Evolutionary conservation across 1,140 invertebrate species (phyloP).

Genomic region (Apis mellifera): DNA sequence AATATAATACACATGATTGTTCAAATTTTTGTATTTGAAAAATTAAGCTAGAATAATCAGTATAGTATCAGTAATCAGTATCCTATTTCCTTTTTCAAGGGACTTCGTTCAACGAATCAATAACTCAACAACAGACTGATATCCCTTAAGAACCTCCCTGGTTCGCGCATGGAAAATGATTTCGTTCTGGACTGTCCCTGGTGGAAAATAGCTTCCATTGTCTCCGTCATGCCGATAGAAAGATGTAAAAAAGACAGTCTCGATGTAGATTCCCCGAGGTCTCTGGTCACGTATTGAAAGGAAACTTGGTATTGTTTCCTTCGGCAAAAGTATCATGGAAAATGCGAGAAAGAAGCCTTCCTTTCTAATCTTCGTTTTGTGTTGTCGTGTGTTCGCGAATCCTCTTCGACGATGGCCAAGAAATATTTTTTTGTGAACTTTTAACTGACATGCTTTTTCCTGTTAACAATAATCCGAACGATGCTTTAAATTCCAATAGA

Average conservation of each 20-base stretch:
- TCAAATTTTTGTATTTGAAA: no score
- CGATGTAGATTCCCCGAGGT: slow-evolving; percentile 27
- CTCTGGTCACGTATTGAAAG: slow-evolving; percentile 14
- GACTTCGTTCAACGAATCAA: background rate
- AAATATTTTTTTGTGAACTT: slow-evolving; percentile 5
- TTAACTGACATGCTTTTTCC: background rate
- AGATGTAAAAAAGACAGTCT: background rate
- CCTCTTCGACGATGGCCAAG: background rate
- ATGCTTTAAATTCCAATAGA: background rate
- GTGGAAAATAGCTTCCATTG: slow-evolving; percentile 26
- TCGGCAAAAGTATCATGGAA: slow-evolving; percentile 7
- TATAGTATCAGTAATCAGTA: no score
- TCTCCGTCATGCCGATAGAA: background rate
- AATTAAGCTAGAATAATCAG: no score
- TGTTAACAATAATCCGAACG: slow-evolving; percentile 8
- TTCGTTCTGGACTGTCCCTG: background rate
- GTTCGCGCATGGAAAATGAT: background rate
- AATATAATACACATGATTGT: no score
- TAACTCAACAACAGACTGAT: background rate
- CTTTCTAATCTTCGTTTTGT: background rate
- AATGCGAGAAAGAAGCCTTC: slow-evolving; percentile 26
- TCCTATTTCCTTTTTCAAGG: background rate
- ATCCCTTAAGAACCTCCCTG: background rate
- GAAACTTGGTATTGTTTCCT: slow-evolving; percentile 7
- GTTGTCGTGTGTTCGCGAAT: background rate